Conservation (phyloP, 64 coral and sea anemone species). For the Hydrozoanthus tunicans region DNA sequence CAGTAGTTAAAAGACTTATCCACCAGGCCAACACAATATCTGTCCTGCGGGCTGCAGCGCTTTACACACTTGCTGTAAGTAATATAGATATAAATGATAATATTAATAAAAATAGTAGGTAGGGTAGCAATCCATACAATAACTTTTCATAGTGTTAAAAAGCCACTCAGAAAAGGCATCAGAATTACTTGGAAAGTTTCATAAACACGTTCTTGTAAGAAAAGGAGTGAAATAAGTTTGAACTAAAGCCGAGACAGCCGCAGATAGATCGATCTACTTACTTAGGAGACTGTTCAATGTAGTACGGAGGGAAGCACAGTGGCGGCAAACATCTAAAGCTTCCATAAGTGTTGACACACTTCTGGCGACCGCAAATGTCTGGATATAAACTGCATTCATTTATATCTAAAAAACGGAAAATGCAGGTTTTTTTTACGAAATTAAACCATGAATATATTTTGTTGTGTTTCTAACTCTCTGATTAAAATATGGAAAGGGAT, state of each 20-base stretch:
- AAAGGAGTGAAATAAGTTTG: no score
- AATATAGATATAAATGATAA: background rate
- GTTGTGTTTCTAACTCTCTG: no score
- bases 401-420: background rate
- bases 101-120: no score
- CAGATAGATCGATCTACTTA: background rate
- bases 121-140: background rate
- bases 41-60: background rate
- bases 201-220: no score
- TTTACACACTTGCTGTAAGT: slow-evolving; percentile 21
- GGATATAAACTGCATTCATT: background rate
- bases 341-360: slow-evolving; percentile 13
- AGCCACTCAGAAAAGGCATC: no score
- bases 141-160: background rate
- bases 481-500: no score
- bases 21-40: background rate
- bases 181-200: no score
- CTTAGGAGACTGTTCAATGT: slow-evolving; percentile 22
- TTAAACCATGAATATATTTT: no score
- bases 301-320: slow-evolving; percentile 1
- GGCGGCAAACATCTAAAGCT: background rate
- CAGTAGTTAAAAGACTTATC: slow-evolving; percentile 15
- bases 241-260: background rate
- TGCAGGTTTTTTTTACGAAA: no score
- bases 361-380: background rate